phyloP scores from a whole-genome alignment of 2,888 invertebrate species.

The Halictus quadricinctus region DNA sequence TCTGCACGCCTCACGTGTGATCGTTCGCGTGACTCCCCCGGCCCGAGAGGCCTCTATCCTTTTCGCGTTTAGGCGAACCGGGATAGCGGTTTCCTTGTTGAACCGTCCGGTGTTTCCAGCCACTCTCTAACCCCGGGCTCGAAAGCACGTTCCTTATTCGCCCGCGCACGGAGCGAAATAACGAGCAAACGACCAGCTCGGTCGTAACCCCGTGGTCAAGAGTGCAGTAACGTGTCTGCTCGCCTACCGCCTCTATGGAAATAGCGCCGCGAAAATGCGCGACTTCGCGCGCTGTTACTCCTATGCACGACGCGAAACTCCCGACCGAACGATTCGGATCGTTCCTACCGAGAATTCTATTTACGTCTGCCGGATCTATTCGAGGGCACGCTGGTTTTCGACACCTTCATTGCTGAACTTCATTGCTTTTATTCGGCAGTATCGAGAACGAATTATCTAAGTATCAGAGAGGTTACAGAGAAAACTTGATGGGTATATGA shows the following conservation, averaged over 20 bases:
- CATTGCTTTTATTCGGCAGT: background rate
- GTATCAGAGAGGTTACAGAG: too few species aligned
- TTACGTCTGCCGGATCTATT: background rate
- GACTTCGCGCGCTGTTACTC: conserved; percentile 5
- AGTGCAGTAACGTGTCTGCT: conserved; percentile 66
- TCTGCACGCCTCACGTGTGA: conserved; percentile 69
- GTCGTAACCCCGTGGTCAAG: conserved; percentile 67
- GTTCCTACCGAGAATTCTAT: background rate
- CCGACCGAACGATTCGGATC: background rate
- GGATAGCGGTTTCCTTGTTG: conserved; percentile 11
- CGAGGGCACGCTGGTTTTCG: background rate
- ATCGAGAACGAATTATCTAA: background rate
- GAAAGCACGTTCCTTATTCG: conserved; percentile 59
- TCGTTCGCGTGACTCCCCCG: conserved; percentile 66
- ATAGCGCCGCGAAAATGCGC: conserved; percentile 59
- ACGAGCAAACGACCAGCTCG: conserved; percentile 65
- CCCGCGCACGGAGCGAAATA: conserved; percentile 64
- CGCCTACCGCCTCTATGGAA: conserved; percentile 56
- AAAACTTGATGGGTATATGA: too few species aligned
- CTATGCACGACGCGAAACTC: background rate
- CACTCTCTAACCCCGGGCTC: conserved; percentile 17
- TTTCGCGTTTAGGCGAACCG: background rate
- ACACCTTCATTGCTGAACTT: background rate
- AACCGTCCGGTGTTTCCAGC: conserved; percentile 16
- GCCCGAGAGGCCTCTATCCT: conserved; percentile 28